These are phyloP conservation scores for Creontiades dilutus DNA, from an alignment of 2,888 invertebrate genomes.

Conservation along the genomic window DNA sequence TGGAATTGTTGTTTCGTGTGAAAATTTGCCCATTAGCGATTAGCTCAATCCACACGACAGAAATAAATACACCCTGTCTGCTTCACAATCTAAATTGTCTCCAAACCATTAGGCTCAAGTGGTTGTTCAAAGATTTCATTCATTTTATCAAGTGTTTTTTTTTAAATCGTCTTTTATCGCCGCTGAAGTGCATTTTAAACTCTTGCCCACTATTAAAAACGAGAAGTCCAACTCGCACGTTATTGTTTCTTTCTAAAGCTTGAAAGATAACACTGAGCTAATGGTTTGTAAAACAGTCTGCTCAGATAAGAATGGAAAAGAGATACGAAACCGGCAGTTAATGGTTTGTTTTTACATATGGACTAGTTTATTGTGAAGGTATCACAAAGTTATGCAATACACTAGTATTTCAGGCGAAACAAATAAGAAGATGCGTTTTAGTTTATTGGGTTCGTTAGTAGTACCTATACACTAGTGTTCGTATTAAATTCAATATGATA, in stretches of 20 bases:
- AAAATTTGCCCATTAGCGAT: too few relatives aligned
- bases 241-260: neutral
- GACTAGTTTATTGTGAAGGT: neutral
- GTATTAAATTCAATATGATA: too few relatives aligned
- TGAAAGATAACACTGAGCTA: neutral
- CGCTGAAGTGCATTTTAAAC: slow-evolving; percentile 3
- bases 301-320: neutral
- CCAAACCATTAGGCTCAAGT: neutral
- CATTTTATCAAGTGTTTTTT: neutral
- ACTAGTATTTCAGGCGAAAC: neutral
- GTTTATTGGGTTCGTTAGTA: neutral
- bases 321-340: slow-evolving; percentile 6
- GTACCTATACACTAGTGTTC: too few relatives aligned
- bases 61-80: neutral
- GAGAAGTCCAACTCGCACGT: neutral
- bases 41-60: too few relatives aligned
- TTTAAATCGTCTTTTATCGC: neutral
- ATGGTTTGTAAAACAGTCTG: slow-evolving; percentile 10
- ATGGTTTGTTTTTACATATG: neutral
- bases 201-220: neutral
- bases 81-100: neutral
- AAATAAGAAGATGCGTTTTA: neutral
- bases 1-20: too few relatives aligned
- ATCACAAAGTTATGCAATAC: slow-evolving; percentile 3
- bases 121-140: neutral